phyloP scores from a whole-genome alignment of 2,888 invertebrate genomes.

The Creontiades dilutus region DNA sequence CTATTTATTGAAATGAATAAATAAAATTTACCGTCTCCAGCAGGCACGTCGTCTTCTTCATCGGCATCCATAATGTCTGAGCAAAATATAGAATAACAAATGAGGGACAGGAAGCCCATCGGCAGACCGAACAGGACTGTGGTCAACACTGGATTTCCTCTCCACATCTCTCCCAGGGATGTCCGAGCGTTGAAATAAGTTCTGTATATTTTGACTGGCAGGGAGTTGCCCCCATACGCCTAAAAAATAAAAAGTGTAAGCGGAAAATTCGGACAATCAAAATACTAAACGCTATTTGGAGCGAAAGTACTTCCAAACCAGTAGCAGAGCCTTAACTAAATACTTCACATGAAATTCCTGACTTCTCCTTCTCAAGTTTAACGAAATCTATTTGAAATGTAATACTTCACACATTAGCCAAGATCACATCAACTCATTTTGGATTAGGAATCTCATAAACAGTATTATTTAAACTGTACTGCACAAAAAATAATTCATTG shows the following conservation, averaged over 20 bases:
- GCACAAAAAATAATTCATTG: no score
- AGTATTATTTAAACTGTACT: no score
- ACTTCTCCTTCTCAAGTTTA: no score
- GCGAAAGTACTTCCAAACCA: no score
- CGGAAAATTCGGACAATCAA: no score
- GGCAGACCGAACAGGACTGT: slow-evolving; percentile 96
- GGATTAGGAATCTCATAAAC: no score
- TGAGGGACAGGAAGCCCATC: slow-evolving; percentile 93
- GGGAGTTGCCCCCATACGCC: slow-evolving; percentile 92
- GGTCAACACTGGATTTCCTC: slow-evolving; percentile 94
- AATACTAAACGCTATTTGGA: no score
- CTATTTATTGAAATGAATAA: not conserved
- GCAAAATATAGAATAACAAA: slow-evolving; percentile 97
- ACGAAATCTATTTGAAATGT: no score
- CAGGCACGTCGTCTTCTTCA: slow-evolving; percentile 84
- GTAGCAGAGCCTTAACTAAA: no score
- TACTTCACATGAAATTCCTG: no score
- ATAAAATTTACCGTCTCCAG: slow-evolving; percentile 6
- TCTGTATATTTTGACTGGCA: slow-evolving; percentile 87
- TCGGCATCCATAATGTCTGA: slow-evolving; percentile 96
- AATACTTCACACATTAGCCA: no score
- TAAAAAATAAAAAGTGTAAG: slow-evolving; percentile 77
- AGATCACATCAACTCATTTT: no score
- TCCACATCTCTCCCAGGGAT: slow-evolving; percentile 91
- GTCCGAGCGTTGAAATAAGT: slow-evolving; percentile 91